Evolutionary conservation across 92 coral and sea anemone genomes (phyloP), one percentile per base, ranked within the genome.

Genomic region (Desmophyllum pertusum): DNA sequence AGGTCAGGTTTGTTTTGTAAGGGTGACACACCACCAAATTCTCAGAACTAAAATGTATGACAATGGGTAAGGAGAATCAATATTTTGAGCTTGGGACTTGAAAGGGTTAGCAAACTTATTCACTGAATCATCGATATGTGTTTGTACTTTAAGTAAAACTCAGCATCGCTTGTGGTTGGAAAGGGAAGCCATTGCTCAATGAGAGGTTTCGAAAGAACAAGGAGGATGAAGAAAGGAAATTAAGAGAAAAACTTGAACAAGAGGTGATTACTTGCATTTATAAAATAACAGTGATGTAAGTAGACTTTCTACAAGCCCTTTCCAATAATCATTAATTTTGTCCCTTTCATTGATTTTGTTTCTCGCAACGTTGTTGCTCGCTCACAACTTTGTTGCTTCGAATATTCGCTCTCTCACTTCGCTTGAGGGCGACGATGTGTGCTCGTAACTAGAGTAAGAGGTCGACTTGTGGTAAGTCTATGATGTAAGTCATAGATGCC

Each of bases 91-190:
- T 42, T 42, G 43, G 63, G 11, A 55, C 29, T n/a, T 23, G 25
- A 55, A 19, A 55, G 29, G 63, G 5, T 1, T 55, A 23, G 29
- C 25, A 55, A 55, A n/a, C 2, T n/a, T 65, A 3, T 23, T 33
- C n/a, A 50, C 46, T 33, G 19, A 15, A 3, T 31, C 13, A 0
- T 15, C 8, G 1, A 6, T 68, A 14, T 4, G 38, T 10, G 2
- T 41, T 25, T 21, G 67, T 59, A 15, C 70, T 75, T 88, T 31
- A 64, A 96, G 99, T 14, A 90, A 83, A 82, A 81, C 50, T 18
- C 94, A 94, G 81, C 97, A 96, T 68, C 92, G 89, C 42, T 75
- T 90, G 42, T 96, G 99, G 99, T 89, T 96, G 73, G 97, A 93
- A 77, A 92, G 94, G 57, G 99, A 96, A 84, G 94, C 89, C 0